Evolutionary conservation across 2,113 vertebrate genomes (phyloP), one percentile per base, ranked within the genome.

Genomic region (Chamaea fasciata): DNA sequence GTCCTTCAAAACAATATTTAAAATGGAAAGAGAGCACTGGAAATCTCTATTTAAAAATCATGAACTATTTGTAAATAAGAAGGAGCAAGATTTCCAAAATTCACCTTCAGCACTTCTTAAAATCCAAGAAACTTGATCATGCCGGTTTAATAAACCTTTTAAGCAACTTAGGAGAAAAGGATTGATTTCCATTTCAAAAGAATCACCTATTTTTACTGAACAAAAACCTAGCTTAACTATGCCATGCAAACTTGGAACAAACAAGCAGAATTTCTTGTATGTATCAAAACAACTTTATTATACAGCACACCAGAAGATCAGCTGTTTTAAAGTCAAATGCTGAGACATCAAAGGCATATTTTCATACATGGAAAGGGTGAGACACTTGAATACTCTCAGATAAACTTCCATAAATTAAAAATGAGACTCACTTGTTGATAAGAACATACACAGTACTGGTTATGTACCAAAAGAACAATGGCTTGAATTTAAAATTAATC

Each of bases 341-440:
- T 46, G 31, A 94, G 74, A 94, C 65, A 89, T 95, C 91, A 94
- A 91, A 89, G 78, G 22, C 79, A 49, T 60, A 28, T 82, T 56
- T 70, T 70, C 81, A 53, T 31, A 63, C 41, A 63, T 74, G 39
- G 71, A 46, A 91, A 85, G 44, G 57, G 46, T 60, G 47, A 97
- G 49, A 81, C n/a, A 83, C 59, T 69, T 88, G 77, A 92, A 75
- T 80, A 63, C 56, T 76, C 75, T n/a, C 50, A 95, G 44, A 85
- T 85, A 83, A 91, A 75, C 59, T 59, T 37, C 41, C 62, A 88
- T 86, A 94, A 96, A 95, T 86, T 87, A 92, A 83, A 95, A 91
- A 93, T 88, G 69, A 86, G 55, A 35, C 53, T 83, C 63, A 57
- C 82, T 89, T 62, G 50, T 87, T 93, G 67, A 68, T 57, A 83